Evolutionary conservation across 2,113 vertebrate genomes (phyloP), one percentile per base, ranked within the genome.

Genomic region (Engraulis encrasicolus): DNA sequence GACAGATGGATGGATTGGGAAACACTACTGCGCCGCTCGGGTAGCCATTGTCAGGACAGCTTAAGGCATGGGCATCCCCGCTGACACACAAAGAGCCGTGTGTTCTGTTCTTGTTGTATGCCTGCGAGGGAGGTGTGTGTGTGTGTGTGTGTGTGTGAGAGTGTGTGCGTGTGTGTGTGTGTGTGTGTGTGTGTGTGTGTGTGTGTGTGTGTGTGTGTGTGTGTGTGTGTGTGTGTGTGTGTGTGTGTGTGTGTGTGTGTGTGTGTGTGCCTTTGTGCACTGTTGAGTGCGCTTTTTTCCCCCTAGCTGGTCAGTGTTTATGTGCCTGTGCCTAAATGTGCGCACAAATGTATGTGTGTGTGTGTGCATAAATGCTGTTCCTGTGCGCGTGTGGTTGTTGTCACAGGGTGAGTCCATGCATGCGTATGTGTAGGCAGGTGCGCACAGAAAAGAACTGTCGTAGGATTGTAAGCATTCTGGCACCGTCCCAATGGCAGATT

Each of bases 11-110:
- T 58, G 81, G 82, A 61, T 38, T 78, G n/a, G n/a, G 86, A 6
- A 82, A 86, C 82, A 80, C 85, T 6, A 80, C 85, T 6, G 82
- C 82, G 81, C 52, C 87, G n/a, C n/a, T n/a, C n/a, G 71, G 15
- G 52, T 82, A 38, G 36, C 84, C 87, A 74, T 80, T 88, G 87
- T 50, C 81, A 78, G 20, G 49, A 36, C 17, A 79, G 78, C 82
- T 80, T 71, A 83, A 89, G 66, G 17, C 11, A 14, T 4, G 11
- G 61, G 9, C 61, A 17, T 27, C 66, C 66, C 66, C 52, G 27
- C 66, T 15, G 34, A 45, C 3, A 45, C 31, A 74, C 66, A 74
- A 74, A 74, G 66, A 36, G 31, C 66, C n/a, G n/a, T n/a, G n/a
- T n/a, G n/a, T n/a, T 74, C 34, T 74, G 66, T 74, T 74, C 31